Base-by-base conservation (phyloP, 2,113 vertebrate species). In the Pavo muticus region DNA sequence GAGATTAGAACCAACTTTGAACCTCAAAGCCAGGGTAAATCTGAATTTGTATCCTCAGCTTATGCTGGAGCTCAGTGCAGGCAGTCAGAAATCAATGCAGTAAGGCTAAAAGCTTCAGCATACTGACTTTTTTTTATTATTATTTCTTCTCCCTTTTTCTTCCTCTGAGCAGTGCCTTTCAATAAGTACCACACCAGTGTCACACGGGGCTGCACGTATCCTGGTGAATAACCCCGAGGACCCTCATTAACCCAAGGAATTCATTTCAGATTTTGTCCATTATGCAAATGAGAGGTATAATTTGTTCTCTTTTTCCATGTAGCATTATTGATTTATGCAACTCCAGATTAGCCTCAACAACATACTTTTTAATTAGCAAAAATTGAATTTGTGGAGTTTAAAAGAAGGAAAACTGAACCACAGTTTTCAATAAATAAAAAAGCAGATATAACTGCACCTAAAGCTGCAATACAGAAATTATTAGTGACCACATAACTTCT, bases 41-140 rank as follows among this genome's bases (percentile, higher is more conserved):
- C 90, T 94, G 94, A 95, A 93, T 96, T 90, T 95, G 60, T 97
- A 92, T 95, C 84, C 67, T 90, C 40, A 87, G 71, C 87, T 95
- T 92, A 95, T 95, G 37, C 61, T 42, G 59, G 81, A 93, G 56
- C 95, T 95, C 82, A 84, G 2, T 60, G 54, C 37, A 69, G 67
- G 42, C 93, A 95, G 89, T 27, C 68, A 84, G 93, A 95, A 96
- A 93, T 91, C 79, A 88, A 90, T 91, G 45, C 44, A 67, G 72
- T 95, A 47, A 93, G 91, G 70, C 72, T 87, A 92, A 94, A 93
- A 94, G 52, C 75, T 69, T 87, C 40, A 50, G 37, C 57, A 68
- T 56, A 78, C 56, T 11, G 70, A 68, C n/a, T 42, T 63, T n/a
- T n/a, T 48, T 35, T 61, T 61, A 37, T 61, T 64, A 64, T 40